Evolutionary conservation across 1,140 invertebrate species (phyloP).

Genomic region (Apis cerana): DNA sequence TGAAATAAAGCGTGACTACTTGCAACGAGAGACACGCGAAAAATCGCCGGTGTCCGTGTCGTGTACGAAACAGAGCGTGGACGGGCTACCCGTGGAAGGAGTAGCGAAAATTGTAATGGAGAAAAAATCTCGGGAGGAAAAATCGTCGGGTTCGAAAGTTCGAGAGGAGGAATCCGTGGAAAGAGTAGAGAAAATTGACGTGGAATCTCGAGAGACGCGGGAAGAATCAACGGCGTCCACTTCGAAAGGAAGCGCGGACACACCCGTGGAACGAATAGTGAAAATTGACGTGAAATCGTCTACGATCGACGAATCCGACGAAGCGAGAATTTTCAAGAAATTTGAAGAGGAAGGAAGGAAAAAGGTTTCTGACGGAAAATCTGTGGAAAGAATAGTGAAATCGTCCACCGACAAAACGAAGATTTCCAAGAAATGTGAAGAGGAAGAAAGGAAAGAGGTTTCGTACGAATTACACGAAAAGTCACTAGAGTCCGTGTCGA

Average conservation of each 20-base stretch:
- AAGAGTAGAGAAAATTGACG: too few species aligned
- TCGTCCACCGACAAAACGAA: too few species aligned
- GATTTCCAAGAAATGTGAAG: too few species aligned
- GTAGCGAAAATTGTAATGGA: background rate
- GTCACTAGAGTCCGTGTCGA: background rate
- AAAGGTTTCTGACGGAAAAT: too few species aligned
- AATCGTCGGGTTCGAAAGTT: too few species aligned
- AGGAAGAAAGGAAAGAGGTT: background rate
- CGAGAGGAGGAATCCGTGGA: too few species aligned
- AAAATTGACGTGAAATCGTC: background rate
- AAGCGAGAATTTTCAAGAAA: background rate
- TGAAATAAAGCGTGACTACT: slow-evolving; percentile 66
- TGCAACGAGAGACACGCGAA: slow-evolving; percentile 48
- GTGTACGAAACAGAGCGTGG: background rate
- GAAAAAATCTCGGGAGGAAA: too few species aligned
- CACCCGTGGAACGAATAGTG: background rate
- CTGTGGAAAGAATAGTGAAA: too few species aligned
- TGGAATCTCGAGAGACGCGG: slow-evolving; percentile 30
- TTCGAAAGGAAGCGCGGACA: background rate
- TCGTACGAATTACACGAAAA: slow-evolving; percentile 23
- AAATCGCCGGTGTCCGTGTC: background rate
- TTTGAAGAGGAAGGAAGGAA: background rate
- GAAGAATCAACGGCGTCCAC: slow-evolving; percentile 29
- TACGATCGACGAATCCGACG: background rate
- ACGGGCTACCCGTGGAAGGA: background rate